Percentiles rank a stretch among this genome's conserved stretches.
Conservation (phyloP, 2,797 vertebrate genomes). For the Enteromius unitaeniatus region DNA sequence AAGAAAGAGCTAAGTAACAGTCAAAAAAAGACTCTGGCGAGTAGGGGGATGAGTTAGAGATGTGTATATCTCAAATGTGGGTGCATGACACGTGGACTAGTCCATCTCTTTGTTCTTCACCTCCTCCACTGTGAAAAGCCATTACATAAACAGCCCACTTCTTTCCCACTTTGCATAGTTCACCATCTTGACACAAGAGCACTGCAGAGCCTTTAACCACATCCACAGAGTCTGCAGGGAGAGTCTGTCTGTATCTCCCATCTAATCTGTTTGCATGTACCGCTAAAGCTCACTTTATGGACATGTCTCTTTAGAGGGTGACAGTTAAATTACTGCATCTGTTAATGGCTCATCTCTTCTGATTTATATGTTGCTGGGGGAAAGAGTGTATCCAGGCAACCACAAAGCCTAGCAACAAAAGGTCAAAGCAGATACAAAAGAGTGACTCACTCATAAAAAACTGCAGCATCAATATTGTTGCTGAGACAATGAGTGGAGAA, state of each 20-base stretch:
- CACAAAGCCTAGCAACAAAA: conserved; percentile 64
- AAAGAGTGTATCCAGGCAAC: conserved; percentile 66
- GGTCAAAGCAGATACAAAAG: conserved; percentile 61
- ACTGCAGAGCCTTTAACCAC: conserved; percentile 31
- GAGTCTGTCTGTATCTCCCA: conserved; percentile 32
- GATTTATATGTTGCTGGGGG: conserved; percentile 53
- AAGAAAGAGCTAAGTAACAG: background rate
- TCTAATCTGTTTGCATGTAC: conserved; percentile 42
- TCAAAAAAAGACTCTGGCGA: background rate
- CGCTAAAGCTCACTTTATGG: conserved; percentile 40
- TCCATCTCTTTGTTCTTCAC: conserved; percentile 36
- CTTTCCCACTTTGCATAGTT: conserved; percentile 37
- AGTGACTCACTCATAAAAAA: conserved; percentile 61
- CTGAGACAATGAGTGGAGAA: conserved; percentile 28
- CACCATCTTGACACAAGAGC: conserved; percentile 28
- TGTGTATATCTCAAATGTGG: conserved; percentile 2
- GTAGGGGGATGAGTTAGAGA: conserved; percentile 16
- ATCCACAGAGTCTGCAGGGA: conserved; percentile 17
- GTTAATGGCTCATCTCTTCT: conserved; percentile 60
- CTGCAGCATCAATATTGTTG: conserved; percentile 45
- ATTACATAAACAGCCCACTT: conserved; percentile 47
- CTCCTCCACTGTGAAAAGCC: conserved; percentile 32
- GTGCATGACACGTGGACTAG: conserved; percentile 6
- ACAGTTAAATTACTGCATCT: conserved; percentile 53
- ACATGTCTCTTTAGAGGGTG: conserved; percentile 37